Base-by-base conservation (phyloP, 2,888 invertebrate species). In the Drosophila nigritarsus region DNA sequence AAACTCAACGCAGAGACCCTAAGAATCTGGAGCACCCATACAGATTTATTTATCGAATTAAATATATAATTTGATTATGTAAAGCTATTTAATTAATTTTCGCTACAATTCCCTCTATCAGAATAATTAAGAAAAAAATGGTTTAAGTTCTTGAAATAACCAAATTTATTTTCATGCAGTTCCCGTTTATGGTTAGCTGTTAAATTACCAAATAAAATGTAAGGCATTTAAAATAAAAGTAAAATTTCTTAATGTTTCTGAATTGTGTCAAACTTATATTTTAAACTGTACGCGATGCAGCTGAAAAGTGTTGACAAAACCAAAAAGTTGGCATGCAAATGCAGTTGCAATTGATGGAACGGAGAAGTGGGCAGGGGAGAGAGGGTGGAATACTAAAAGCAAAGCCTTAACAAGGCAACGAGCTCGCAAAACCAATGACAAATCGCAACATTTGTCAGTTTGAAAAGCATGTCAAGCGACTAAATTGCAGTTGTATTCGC, bases 381-480 rank as follows among this genome's bases (percentile, higher is more conserved):
- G 45, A 32, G 18, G 15, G 27, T 38, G 62, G 51, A 54, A 53
- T 65, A 51, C 42, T 58, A 45, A 73, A 63, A 65, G 51, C 50
- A 54, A 79, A 78, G 70, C 67, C 67, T 68, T 70, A 78, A 80
- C 64, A 65, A 58, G 68, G 56, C 70, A 68, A 65, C 62, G 32
- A 64, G 24, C 62, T 70, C 55, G 61, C 61, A 58, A 71, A 69
- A 48, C 73, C 62, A 82, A 66, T 66, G 68, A 78, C 71, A 75
- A 79, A 77, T 80, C 68, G 76, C 75, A 75, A 67, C 72, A 83
- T 75, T 89, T 84, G 89, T 83, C 89, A 88, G 73, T 56, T 82
- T 69, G 78, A 78, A 78, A 89, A 81, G 69, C 81, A 81, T 81
- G 89, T 86, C 86, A 90, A 75, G 87, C 82, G 89, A 86, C 77